Evolutionary conservation across 2,113 vertebrate species (phyloP).

Genomic region (Elanus axillaris): DNA sequence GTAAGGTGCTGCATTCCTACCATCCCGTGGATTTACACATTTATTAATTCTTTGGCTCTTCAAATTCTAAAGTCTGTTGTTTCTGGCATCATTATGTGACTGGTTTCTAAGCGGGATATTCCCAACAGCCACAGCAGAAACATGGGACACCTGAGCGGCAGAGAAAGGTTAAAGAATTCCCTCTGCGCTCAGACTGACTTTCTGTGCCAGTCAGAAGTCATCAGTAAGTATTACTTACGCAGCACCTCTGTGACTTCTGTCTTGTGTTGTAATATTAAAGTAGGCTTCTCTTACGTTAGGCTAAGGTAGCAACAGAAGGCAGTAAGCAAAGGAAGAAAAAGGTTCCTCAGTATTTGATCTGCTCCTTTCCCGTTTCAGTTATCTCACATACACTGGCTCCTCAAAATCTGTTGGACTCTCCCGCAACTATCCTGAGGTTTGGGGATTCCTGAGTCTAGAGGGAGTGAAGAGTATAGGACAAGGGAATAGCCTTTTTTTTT

Average conservation of each 20-base stretch:
- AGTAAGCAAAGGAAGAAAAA: neutral
- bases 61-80: neutral
- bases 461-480: neutral
- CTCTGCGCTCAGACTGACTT: neutral
- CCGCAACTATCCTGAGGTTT: neutral
- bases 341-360: neutral
- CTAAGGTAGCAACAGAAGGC: neutral
- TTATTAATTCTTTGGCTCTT: neutral
- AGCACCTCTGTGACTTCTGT: neutral
- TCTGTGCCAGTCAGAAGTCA: neutral
- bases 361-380: neutral
- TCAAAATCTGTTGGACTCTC: neutral
- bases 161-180: neutral
- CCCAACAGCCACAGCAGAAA: neutral
- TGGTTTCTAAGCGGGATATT: neutral
- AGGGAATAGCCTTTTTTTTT: neutral
- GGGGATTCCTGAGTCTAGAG: neutral
- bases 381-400: neutral
- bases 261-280: neutral
- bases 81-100: neutral
- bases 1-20: neutral
- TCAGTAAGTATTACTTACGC: neutral
- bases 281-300: neutral
- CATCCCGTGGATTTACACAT: neutral
- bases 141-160: neutral